Evolutionary conservation across 1,140 invertebrate species (phyloP), one percentile per base, ranked within the genome.

Genomic region (Lutraria rhynchaena): DNA sequence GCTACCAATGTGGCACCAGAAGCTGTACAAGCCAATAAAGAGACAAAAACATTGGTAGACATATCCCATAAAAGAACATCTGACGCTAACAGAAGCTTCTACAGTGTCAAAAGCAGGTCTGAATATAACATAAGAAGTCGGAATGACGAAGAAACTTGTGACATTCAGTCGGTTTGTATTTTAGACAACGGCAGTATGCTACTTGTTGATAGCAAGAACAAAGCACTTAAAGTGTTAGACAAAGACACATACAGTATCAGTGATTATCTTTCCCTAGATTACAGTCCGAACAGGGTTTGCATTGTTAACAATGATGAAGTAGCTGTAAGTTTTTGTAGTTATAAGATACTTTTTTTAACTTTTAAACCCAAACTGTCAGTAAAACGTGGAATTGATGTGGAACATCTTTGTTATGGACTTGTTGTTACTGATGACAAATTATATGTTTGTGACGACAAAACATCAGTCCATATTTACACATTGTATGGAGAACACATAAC

Each of bases 181-280:
- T 33, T 60, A 35, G 57, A 60, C 31, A 24, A 1, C n/a, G 57
- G 57, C 17, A 33, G 37, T 60, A 33, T 60, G 15, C 57, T 60
- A 1, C 7, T 60, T 15, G 31, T 33, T 13, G 57, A 60, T 33
- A 3, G 7, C 37, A 15, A 2, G 1, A 60, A 60, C 57, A 60
- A 60, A 60, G 22, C 4, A 27, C 5, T 60, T 1, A 60, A 60
- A 15, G 29, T 33, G 29, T 19, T 60, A 19, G 57, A 60, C 17
- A 7, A 17, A 35, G 17, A 33, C 33, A 35, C 27, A 17, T 60
- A 60, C 31, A 60, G 13, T 3, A 19, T 60, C 1, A 60, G 11
- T 1, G 3, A 60, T 13, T 33, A 29, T 13, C 3, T 60, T 27
- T 35, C 15, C 2, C 1, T 60, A 1, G 11, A 29, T 1, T 4